Conservation (phyloP, 2,797 vertebrate species). For the Rachycentron canadum region DNA sequence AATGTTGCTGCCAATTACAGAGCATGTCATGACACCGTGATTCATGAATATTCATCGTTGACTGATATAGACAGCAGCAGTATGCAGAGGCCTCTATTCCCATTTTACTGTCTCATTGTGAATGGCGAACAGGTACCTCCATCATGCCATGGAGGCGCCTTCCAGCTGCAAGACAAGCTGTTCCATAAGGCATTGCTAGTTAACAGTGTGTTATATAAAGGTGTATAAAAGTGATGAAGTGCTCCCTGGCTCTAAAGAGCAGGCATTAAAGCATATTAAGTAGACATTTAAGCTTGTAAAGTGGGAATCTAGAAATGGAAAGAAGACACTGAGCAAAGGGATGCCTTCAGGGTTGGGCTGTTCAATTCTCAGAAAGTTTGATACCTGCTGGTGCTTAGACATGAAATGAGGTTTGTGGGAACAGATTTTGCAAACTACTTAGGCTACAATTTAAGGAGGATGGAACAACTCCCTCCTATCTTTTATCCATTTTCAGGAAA, state of each 20-base stretch:
- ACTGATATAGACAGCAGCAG: constrained; percentile 86
- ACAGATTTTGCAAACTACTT: constrained; percentile 50
- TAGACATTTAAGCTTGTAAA: constrained; percentile 90
- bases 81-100: constrained; percentile 82
- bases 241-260: constrained; percentile 87
- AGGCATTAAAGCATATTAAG: constrained; percentile 92
- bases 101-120: constrained; percentile 90
- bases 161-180: constrained; percentile 88
- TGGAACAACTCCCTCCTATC: background rate
- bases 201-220: constrained; percentile 92
- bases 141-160: constrained; percentile 85
- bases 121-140: constrained; percentile 88
- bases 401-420: constrained; percentile 65
- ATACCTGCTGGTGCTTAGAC: constrained; percentile 68
- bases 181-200: constrained; percentile 90
- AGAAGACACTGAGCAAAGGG: constrained; percentile 83
- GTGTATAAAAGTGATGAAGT: constrained; percentile 91
- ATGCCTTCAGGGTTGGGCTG: constrained; percentile 80
- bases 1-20: constrained; percentile 92
- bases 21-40: constrained; percentile 90
- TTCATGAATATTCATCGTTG: constrained; percentile 90
- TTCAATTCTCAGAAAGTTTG: constrained; percentile 80
- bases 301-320: constrained; percentile 86
- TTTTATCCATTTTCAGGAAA: constrained; percentile 10
- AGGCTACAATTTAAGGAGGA: constrained; percentile 24